Evolutionary conservation across 2,888 invertebrate species (phyloP).

Genomic region (Mythimna albipuncta): DNA sequence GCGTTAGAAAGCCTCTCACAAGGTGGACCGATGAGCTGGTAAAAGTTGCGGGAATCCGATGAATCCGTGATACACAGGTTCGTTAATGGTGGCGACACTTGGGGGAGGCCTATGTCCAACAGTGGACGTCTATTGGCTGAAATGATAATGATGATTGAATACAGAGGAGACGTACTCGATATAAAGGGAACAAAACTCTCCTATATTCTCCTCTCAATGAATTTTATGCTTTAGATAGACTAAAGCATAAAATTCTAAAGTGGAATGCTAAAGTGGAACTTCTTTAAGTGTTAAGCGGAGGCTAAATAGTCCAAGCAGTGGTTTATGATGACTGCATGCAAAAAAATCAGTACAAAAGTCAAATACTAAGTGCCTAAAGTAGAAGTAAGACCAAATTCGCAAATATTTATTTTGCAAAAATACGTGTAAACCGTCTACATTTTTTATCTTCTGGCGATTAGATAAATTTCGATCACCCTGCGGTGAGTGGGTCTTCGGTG

Average conservation of each 20-base stretch:
- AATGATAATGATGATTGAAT: neutral
- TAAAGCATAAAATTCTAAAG: too few species aligned
- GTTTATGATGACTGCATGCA: neutral
- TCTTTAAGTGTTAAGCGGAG: neutral
- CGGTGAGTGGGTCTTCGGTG: neutral
- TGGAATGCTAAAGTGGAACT: too few species aligned
- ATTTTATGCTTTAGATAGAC: neutral
- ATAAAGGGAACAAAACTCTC: neutral
- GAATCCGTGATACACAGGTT: too few species aligned
- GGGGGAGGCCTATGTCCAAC: too few species aligned
- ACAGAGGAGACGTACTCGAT: too few species aligned
- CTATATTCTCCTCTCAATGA: neutral
- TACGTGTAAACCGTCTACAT: conserved; percentile 12
- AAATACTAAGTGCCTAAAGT: neutral
- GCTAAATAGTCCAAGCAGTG: neutral
- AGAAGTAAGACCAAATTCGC: neutral
- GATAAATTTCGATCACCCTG: conserved; percentile 31
- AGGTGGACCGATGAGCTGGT: too few species aligned
- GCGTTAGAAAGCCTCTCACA: too few species aligned
- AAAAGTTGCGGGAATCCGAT: too few species aligned
- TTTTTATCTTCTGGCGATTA: conserved; percentile 48
- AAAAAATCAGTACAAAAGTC: neutral
- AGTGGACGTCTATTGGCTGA: too few species aligned
- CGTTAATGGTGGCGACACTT: too few species aligned
- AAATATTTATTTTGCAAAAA: conserved; percentile 24